Base-by-base conservation (phyloP, 1,140 invertebrate species). In the Zophobas morio region DNA sequence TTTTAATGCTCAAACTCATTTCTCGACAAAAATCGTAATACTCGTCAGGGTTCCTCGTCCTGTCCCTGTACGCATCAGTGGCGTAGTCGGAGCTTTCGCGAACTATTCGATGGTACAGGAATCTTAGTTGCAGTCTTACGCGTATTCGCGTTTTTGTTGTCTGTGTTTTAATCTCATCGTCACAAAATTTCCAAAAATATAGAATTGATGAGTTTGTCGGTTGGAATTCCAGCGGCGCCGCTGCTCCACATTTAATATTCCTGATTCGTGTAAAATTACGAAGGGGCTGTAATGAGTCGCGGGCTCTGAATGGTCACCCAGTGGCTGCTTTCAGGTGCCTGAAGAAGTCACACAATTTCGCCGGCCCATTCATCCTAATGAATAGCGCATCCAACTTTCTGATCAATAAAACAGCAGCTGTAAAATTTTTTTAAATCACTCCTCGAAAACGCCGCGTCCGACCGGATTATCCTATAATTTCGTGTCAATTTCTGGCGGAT, bases 311-410 rank as follows among this genome's bases (percentile, higher is more conserved):
- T 40, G 37, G 60, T 66, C 60, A 66, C 49, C 49, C 49, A 20
- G 49, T 51, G 49, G 49, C 49, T 66, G 37, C 60, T 66, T 66
- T 66, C 60, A 66, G 37, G 60, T 66, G 37, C 1, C 60, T 51
- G n/a, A 51, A 51, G 49, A 20, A 51, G 49, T 20, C 49, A 51
- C 49, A 51, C 20, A 51, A 51, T 51, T 51, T 51, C n/a, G 49
- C 20, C 49, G 20, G 2, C 49, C 49, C n/a, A 51, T 51, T 51
- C 49, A 51, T 51, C n/a, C 4, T 51, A 51, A 51, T 51, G 49
- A 51, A 51, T 51, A 51, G 20, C 49, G 20, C 49, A 20, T 51
- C 49, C 49, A 51, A 51, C 49, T 51, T 51, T 51, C 49, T 51
- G 49, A 51, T 51, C 49, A 51, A 51, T 51, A 51, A 51, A 51